Conservation (phyloP, 2,797 vertebrate genomes). For the Thaleichthys pacificus region DNA sequence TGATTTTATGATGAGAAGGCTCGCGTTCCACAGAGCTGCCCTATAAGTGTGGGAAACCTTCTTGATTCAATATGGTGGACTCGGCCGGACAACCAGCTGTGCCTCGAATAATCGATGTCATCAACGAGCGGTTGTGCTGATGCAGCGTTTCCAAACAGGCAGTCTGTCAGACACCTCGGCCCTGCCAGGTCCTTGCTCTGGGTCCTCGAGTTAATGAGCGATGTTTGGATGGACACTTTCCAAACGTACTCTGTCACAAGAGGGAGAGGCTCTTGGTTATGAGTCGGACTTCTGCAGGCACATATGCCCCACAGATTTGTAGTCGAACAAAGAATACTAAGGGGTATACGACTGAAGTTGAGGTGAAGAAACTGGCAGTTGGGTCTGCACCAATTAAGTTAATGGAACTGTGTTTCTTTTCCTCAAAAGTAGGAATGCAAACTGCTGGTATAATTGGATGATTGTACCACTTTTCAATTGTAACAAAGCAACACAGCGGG, state of each 20-base stretch:
- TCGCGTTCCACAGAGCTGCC: conserved; percentile 1
- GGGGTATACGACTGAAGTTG: neutral
- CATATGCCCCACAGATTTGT: too few species aligned
- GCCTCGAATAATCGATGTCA: conserved; percentile 8
- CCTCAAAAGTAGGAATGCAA: conserved; percentile 27
- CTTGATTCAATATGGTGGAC: conserved; percentile 20
- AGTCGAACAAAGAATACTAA: too few species aligned
- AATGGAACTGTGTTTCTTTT: conserved; percentile 48
- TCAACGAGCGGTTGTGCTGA: conserved; percentile 37
- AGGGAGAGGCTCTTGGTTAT: conserved; percentile 39
- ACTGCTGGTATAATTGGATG: conserved; percentile 32
- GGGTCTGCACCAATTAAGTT: conserved; percentile 40
- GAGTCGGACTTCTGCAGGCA: conserved; percentile 27
- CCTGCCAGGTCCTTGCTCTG: neutral
- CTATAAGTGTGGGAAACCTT: conserved; percentile 9
- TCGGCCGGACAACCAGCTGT: conserved; percentile 13
- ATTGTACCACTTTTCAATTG: conserved; percentile 58
- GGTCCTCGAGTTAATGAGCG: conserved; percentile 40
- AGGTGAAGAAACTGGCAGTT: conserved; percentile 32
- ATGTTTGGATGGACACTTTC: conserved; percentile 40
- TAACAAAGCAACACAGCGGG: conserved; percentile 34
- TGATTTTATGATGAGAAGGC: conserved; percentile 22
- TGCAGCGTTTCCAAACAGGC: conserved; percentile 16
- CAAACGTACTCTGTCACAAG: conserved; percentile 42
- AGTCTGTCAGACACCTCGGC: conserved; percentile 10